A percentile compares a stretch with the other conserved stretches of the same genome.
Conservation (phyloP, 30 jellyfish, hydroid and myxozoan genomes). For the Kudoa iwatai region DNA sequence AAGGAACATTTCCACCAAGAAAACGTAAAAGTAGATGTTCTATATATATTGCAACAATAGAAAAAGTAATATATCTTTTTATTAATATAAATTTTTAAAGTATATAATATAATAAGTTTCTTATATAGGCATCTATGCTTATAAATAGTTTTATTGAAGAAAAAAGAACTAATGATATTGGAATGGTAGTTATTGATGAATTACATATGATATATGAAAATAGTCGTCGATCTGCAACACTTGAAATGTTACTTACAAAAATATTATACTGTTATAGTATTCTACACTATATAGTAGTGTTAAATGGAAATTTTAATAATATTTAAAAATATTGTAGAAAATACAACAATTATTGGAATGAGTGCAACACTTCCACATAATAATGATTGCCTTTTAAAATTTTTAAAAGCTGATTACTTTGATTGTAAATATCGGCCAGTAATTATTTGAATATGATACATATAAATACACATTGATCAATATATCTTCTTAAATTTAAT, state of each 20-base stretch:
- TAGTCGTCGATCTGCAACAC: constrained; percentile 55
- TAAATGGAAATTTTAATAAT: too few relatives aligned
- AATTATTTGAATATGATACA: too few relatives aligned
- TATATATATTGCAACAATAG: constrained; percentile 51
- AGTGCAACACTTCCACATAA: constrained; percentile 91
- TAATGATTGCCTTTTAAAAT: constrained; percentile 14
- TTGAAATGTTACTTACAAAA: constrained; percentile 33
- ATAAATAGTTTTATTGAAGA: constrained; percentile 29
- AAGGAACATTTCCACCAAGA: constrained; percentile 66
- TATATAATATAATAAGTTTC: too few relatives aligned
- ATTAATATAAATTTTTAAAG: neutral
- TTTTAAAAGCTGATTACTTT: constrained; percentile 24
- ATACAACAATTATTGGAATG: constrained; percentile 33
- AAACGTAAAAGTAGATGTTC: constrained; percentile 23
- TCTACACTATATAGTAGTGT: too few relatives aligned
- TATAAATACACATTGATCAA: too few relatives aligned
- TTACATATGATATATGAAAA: constrained; percentile 73
- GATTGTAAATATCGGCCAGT: constrained; percentile 54
- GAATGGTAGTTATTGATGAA: constrained; percentile 82
- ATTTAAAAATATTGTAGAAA: neutral
- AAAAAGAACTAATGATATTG: constrained; percentile 27
- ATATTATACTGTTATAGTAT: constrained; percentile 5
- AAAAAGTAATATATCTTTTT: constrained; percentile 13
- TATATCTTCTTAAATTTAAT: too few relatives aligned
- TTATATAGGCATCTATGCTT: constrained; percentile 3